Evolutionary conservation across 1,140 invertebrate species (phyloP).

Genomic region (Calephelis virginiensis): DNA sequence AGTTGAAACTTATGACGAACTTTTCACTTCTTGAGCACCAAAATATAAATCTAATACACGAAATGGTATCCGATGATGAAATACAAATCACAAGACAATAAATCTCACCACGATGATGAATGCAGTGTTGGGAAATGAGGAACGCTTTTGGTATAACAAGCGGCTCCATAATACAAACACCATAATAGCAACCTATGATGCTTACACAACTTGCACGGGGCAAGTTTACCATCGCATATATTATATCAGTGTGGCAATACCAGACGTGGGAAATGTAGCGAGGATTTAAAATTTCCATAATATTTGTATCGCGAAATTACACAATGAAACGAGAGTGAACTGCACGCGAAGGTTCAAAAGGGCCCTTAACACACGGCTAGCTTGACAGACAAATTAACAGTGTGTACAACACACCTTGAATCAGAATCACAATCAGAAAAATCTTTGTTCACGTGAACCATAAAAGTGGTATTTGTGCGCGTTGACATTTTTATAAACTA

Average conservation of each 20-base stretch:
- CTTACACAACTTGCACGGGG: conserved; percentile 45
- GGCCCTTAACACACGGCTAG: background rate
- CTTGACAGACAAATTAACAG: background rate
- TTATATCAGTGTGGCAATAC: conserved; percentile 45
- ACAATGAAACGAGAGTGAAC: conserved; percentile 35
- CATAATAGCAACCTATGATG: conserved; percentile 47
- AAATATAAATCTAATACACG: conserved; percentile 3
- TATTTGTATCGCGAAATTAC: conserved; percentile 64
- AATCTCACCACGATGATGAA: conserved; percentile 25
- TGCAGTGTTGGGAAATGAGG: conserved; percentile 35
- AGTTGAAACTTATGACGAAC: no score
- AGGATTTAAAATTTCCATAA: conserved; percentile 69
- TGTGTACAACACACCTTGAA: background rate
- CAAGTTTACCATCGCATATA: conserved; percentile 52
- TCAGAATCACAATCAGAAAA: no score
- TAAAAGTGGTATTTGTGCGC: no score
- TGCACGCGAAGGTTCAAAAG: conserved; percentile 12
- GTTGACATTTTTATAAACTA: no score
- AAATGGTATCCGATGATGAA: conserved; percentile 10
- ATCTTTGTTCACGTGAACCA: no score
- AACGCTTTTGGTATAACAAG: conserved; percentile 41
- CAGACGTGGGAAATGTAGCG: conserved; percentile 58
- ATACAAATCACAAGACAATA: conserved; percentile 14
- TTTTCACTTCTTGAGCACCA: background rate
- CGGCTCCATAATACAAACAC: conserved; percentile 46